Evolutionary conservation across 2,888 invertebrate genomes (phyloP).

Genomic region (Plebejus anna): DNA sequence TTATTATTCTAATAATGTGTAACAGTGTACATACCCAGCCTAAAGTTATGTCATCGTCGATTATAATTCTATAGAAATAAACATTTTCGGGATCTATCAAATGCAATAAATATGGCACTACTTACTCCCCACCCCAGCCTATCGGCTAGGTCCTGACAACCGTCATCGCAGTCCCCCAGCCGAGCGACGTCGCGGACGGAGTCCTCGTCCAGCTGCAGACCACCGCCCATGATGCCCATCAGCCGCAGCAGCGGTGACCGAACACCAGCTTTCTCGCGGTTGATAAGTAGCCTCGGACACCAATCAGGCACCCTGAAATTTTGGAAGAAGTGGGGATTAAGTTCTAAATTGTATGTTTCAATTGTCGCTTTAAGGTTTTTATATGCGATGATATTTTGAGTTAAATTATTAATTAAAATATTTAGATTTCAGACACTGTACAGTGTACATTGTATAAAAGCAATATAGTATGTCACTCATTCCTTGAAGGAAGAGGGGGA

Average conservation of each 20-base stretch:
- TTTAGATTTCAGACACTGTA: too few relatives aligned
- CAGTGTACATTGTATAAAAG: too few relatives aligned
- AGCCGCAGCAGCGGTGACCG: constrained; percentile 57
- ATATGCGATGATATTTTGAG: background rate
- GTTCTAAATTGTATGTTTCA: background rate
- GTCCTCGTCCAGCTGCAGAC: constrained; percentile 84
- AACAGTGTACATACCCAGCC: too few relatives aligned
- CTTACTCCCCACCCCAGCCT: constrained; percentile 89
- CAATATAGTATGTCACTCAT: background rate
- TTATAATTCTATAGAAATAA: too few relatives aligned
- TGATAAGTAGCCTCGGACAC: constrained; percentile 92
- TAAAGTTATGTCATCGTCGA: too few relatives aligned
- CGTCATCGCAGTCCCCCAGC: constrained; percentile 91
- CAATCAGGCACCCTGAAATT: constrained; percentile 76
- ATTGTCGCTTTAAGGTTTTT: too few relatives aligned
- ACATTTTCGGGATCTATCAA: too few relatives aligned
- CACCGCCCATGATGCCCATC: constrained; percentile 71
- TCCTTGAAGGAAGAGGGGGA: background rate
- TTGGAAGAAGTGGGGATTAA: background rate
- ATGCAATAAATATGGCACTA: constrained; percentile 35
- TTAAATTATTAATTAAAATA: too few relatives aligned
- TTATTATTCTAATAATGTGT: too few relatives aligned
- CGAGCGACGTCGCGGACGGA: constrained; percentile 88
- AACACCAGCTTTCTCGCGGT: constrained; percentile 86
- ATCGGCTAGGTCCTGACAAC: constrained; percentile 85